These are phyloP conservation scores for Nineta flava DNA, from an alignment of 2,888 invertebrate genomes.

Conservation along the genomic window DNA sequence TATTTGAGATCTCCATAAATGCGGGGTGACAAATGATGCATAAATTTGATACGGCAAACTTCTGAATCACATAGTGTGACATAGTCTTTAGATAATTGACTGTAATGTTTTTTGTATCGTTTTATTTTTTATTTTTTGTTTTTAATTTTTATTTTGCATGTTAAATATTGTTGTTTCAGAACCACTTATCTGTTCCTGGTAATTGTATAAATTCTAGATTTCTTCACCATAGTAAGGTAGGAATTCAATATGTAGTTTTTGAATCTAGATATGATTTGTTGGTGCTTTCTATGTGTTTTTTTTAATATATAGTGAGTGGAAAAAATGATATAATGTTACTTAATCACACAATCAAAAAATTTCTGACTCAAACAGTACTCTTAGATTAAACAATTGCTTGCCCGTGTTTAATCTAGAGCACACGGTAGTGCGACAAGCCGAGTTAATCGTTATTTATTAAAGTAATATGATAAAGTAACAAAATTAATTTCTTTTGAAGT, in stretches of 20 bases:
- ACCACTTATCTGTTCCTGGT: conserved; percentile 76
- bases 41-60: neutral
- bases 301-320: too few relatives aligned
- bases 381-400: too few relatives aligned
- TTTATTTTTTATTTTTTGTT: conserved; percentile 17
- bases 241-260: conserved; percentile 20
- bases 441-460: too few relatives aligned
- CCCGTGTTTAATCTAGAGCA: too few relatives aligned
- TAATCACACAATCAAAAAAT: too few relatives aligned
- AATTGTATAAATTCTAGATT: conserved; percentile 48
- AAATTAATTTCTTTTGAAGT: too few relatives aligned
- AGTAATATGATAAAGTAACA: too few relatives aligned
- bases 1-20: too few relatives aligned
- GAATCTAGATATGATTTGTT: neutral
- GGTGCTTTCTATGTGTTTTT: conserved; percentile 9
- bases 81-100: neutral
- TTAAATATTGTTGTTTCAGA: conserved; percentile 53
- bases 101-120: conserved; percentile 18
- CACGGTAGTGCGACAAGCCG: too few relatives aligned
- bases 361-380: too few relatives aligned
- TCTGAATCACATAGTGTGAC: too few relatives aligned
- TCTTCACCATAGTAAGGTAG: conserved; percentile 66
- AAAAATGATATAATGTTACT: too few relatives aligned
- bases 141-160: conserved; percentile 36
- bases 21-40: neutral